Percentiles rank a stretch among this genome's conserved stretches.
phyloP scores from a whole-genome alignment of 2,113 vertebrate genomes.

The Micromys minutus region DNA sequence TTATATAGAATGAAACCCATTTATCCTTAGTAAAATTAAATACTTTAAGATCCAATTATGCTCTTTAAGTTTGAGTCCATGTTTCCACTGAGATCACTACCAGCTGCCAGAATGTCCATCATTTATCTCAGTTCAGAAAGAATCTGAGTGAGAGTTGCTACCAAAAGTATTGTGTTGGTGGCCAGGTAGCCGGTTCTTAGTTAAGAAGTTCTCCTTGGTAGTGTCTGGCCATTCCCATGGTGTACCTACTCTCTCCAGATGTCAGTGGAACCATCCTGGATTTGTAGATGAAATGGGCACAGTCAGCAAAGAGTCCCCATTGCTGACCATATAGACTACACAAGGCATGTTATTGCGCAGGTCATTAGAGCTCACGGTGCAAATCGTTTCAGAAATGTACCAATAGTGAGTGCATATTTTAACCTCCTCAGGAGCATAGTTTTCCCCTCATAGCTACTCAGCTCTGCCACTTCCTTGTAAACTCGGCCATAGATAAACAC shows the following conservation, averaged over 20 bases:
- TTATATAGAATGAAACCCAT: background rate
- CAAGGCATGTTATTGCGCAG: background rate
- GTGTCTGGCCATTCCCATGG: background rate
- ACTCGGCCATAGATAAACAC: background rate
- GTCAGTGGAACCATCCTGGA: background rate
- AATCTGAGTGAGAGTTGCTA: background rate
- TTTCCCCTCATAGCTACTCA: background rate
- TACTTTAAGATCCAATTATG: background rate
- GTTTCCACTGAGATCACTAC: background rate
- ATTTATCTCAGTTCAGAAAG: background rate
- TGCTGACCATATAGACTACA: background rate
- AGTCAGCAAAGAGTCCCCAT: background rate
- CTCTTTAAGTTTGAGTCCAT: background rate
- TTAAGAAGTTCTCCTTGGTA: background rate
- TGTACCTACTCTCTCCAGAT: background rate
- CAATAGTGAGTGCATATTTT: background rate
- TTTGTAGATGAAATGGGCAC: background rate
- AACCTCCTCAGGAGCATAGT: background rate
- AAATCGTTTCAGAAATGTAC: background rate
- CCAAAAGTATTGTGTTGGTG: background rate
- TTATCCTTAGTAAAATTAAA: conserved; percentile 15
- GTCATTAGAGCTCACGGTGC: background rate
- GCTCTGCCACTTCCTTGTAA: background rate
- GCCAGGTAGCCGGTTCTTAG: background rate
- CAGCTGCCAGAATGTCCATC: background rate